Evolutionary conservation across 2,113 vertebrate species (phyloP), one percentile per base, ranked within the genome.

Genomic region (Calyptomena viridis): DNA sequence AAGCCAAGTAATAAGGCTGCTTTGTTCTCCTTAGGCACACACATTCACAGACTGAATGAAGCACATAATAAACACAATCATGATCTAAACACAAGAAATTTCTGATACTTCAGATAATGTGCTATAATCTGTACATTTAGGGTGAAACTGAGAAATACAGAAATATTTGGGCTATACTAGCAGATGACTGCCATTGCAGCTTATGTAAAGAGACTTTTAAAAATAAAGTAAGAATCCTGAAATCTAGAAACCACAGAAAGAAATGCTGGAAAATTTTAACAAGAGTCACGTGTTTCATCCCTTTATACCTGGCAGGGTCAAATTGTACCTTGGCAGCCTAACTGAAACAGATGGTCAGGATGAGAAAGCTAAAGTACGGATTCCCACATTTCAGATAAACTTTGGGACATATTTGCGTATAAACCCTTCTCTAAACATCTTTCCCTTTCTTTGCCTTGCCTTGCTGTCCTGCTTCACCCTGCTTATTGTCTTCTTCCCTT

Each of bases 21-120:
- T 97, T 98, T 97, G 59, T 94, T 97, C 93, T 97, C 93, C 90
- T 92, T 95, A 77, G 93, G 81, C 87, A 91, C 68, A 66, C 21
- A 33, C 28, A n/a, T 74, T 82, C 77, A 84, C 33, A 96, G 72
- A 77, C 49, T 79, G 84, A 94, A 91, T 71, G 82, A 93, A 92
- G 14, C 46, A 90, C 49, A 64, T 73, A 71, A 88, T 97, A 96
- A 95, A 87, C 76, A 96, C 40, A 75, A 88, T 55, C 33, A 82
- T 67, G 66, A 91, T 94, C 52, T 95, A 66, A 96, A 90, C 47
- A 78, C 69, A 76, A 92, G 67, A 67, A 83, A 76, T 94, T 30
- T 93, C 50, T 82, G 84, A 87, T 90, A 63, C 23, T 63, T 94
- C 44, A 84, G 79, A 94, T 79, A 91, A 46, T n/a, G 37, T 89